Percentiles rank a stretch among this genome's conserved stretches.
Evolutionary conservation across 1,140 invertebrate genomes (phyloP).

Genomic region (Amphibalanus amphitrite): DNA sequence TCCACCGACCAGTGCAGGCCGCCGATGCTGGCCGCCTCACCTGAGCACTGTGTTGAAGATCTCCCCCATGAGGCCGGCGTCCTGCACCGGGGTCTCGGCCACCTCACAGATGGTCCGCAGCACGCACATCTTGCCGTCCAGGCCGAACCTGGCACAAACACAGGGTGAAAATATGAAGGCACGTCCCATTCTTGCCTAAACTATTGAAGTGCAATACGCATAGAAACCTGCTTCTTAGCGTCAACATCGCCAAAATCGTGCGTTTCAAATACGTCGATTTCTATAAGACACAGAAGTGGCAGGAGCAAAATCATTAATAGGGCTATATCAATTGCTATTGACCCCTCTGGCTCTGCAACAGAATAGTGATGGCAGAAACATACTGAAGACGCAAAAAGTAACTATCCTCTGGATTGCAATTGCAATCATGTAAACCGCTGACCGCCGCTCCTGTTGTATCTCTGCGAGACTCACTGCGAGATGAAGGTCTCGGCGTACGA

Average conservation of each 20-base stretch:
- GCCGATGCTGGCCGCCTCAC: constrained; percentile 7
- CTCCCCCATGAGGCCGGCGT: constrained; percentile 13
- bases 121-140: constrained; percentile 11
- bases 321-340: too few relatives aligned
- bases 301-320: too few relatives aligned
- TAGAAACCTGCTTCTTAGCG: too few relatives aligned
- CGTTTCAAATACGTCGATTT: too few relatives aligned
- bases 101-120: constrained; percentile 15
- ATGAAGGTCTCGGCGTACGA: background rate
- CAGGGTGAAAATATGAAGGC: background rate
- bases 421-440: background rate
- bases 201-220: too few relatives aligned
- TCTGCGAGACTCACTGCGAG: background rate
- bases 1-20: constrained; percentile 1
- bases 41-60: constrained; percentile 14
- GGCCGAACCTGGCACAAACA: constrained; percentile 9
- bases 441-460: background rate
- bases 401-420: background rate
- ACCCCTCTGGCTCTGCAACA: too few relatives aligned
- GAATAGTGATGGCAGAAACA: too few relatives aligned
- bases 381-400: background rate
- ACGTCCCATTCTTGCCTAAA: too few relatives aligned
- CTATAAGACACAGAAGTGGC: too few relatives aligned
- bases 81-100: constrained; percentile 10
- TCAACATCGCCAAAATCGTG: too few relatives aligned